Base-by-base conservation (phyloP, 2,113 vertebrate species). In the Conger conger region DNA sequence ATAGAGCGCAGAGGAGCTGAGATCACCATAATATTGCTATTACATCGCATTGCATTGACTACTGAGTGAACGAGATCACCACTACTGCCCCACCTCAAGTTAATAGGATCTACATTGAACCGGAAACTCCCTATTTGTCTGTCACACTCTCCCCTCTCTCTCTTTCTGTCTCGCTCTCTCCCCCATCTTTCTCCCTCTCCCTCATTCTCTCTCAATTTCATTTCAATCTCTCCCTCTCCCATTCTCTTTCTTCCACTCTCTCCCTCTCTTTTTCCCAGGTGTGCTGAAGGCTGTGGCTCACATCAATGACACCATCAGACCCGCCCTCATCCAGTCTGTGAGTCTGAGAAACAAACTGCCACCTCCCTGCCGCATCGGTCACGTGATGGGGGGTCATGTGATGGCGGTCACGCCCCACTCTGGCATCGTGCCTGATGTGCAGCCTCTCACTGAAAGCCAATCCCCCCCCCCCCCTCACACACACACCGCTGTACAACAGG, bases 271-370 rank as follows among this genome's bases (percentile, higher is more conserved):
- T 68, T 60, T n/a, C 78, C 17, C 54, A 98, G 97, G 97, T 93
- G 97, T 98, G 83, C 95, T 96, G 86, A 97, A 98, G 91, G 97
- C 97, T 42, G 97, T 98, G 84, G 93, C 95, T 88, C 97, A 98
- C 92, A 97, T 98, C 92, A 98, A 98, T 89, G 96, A 94, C 91
- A 96, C 95, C 89, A 95, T 98, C 7, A 96, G 94, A 68, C 97
- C 97, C 0, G 95, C 96, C 88, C 96, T 98, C 87, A 87, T 97
- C 85, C 91, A 96, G 90, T 96, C 97, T 86, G 97, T 98, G 93
- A 97, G 97, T 94, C 84, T 68, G 78, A 80, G 77, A 37, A 83
- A 54, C 0, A 37, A 83, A 54, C 0, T 4, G 73, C 40, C 82
- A 82, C 45, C 9, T 27, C 27, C 2, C 8, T 33, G 80, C 53